These are phyloP conservation scores for Drosophila limbata DNA, from an alignment of 2,888 invertebrate species.

Conservation along the genomic window DNA sequence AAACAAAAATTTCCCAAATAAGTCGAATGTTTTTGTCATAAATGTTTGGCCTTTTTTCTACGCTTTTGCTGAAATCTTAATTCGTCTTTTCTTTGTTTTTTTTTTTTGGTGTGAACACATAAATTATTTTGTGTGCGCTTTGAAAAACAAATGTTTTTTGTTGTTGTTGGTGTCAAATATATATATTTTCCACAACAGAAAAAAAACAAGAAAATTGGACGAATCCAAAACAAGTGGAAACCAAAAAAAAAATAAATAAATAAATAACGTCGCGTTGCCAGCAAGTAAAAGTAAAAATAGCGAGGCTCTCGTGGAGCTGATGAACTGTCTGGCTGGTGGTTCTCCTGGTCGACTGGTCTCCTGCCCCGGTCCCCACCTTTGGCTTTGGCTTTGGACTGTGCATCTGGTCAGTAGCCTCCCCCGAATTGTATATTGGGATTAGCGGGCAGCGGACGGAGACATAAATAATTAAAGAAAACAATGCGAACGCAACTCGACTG, in stretches of 20 bases:
- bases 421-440: constrained; percentile 31
- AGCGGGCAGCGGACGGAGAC: constrained; percentile 22
- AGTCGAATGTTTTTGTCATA: constrained; percentile 55
- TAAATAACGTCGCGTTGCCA: constrained; percentile 24
- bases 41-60: constrained; percentile 38
- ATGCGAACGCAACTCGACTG: background rate
- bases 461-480: constrained; percentile 27
- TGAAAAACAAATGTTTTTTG: constrained; percentile 50
- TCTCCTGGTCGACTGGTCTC: background rate
- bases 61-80: constrained; percentile 11
- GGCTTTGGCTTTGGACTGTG: constrained; percentile 14
- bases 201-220: constrained; percentile 26
- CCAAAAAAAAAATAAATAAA: constrained; percentile 13
- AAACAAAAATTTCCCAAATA: constrained; percentile 30
- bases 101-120: constrained; percentile 34
- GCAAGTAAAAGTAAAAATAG: constrained; percentile 55
- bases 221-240: constrained; percentile 46
- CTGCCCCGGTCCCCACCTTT: constrained; percentile 5
- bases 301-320: constrained; percentile 37
- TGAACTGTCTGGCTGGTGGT: constrained; percentile 40
- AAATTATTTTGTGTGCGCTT: constrained; percentile 47
- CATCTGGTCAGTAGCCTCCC: constrained; percentile 23
- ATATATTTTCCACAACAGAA: constrained; percentile 28
- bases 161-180: constrained; percentile 40
- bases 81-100: constrained; percentile 17